Conservation (phyloP, 2,888 invertebrate genomes). For the Ochropleura plecta region DNA sequence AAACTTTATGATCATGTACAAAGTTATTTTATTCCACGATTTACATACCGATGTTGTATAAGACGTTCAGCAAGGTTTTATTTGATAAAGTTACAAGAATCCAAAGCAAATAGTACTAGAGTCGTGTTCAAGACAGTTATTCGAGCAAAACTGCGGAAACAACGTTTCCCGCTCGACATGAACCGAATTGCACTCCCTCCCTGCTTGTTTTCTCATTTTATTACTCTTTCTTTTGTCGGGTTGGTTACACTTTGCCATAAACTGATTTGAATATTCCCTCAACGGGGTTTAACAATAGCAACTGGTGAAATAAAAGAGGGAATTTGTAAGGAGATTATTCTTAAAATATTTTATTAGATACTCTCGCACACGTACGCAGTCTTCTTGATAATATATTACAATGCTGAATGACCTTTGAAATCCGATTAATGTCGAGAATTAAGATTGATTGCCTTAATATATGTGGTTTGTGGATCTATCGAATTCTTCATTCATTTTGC, state of each 20-base stretch:
- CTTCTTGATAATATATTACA: conserved; percentile 44
- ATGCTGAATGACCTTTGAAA: conserved; percentile 38
- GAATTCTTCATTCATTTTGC: conserved; percentile 46
- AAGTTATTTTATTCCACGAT: conserved; percentile 21
- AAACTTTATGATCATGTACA: conserved; percentile 26
- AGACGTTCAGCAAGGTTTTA: conserved; percentile 42
- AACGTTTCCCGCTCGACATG: conserved; percentile 72
- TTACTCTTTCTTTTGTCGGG: conserved; percentile 69
- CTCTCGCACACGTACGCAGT: conserved; percentile 12
- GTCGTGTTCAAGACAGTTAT: conserved; percentile 75
- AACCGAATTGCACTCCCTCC: conserved; percentile 72
- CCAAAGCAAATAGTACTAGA: conserved; percentile 67
- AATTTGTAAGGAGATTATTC: conserved; percentile 50
- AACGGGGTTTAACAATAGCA: conserved; percentile 60
- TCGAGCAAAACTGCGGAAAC: conserved; percentile 74
- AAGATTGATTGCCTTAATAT: conserved; percentile 55
- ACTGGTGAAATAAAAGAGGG: conserved; percentile 54
- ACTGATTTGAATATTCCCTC: conserved; percentile 68
- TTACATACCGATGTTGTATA: conserved; percentile 41
- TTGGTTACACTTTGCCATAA: conserved; percentile 66
- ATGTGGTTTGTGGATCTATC: conserved; percentile 40
- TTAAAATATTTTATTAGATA: conserved; percentile 45
- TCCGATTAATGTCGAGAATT: conserved; percentile 47
- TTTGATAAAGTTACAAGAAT: conserved; percentile 64
- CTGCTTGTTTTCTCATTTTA: conserved; percentile 73